phyloP scores from a whole-genome alignment of 2,888 invertebrate genomes.

The Cyclophora albipunctata region DNA sequence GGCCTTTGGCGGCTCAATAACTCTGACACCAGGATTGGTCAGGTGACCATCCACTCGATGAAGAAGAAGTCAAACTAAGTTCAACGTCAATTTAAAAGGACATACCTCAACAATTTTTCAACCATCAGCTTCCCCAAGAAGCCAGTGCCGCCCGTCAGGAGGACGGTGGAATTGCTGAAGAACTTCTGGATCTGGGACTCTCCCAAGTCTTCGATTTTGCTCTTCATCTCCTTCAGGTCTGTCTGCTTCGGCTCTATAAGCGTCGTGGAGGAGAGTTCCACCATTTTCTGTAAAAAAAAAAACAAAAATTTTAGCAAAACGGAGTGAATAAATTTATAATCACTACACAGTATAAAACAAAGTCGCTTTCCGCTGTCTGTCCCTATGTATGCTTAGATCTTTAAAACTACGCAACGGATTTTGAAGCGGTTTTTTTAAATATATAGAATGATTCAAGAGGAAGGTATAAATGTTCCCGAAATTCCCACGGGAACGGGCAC shows the following conservation, averaged over 20 bases:
- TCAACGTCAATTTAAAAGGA: not conserved
- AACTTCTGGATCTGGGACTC: slow-evolving; percentile 59
- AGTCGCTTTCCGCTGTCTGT: too few relatives aligned
- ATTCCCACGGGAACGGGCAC: too few relatives aligned
- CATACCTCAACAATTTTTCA: slow-evolving; percentile 89
- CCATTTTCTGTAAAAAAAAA: slow-evolving; percentile 8
- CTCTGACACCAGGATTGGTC: too few relatives aligned
- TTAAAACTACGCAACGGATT: too few relatives aligned
- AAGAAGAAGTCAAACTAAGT: not conserved
- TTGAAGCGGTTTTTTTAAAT: too few relatives aligned
- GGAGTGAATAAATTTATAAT: too few relatives aligned
- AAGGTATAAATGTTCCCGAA: too few relatives aligned
- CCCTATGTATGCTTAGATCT: too few relatives aligned
- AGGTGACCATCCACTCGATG: not conserved
- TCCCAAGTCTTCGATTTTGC: slow-evolving; percentile 34
- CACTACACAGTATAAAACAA: too few relatives aligned
- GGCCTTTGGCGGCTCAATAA: too few relatives aligned
- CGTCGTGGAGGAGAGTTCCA: slow-evolving; percentile 4
- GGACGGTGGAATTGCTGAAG: slow-evolving; percentile 67
- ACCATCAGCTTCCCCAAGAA: slow-evolving; percentile 96
- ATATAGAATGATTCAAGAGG: too few relatives aligned
- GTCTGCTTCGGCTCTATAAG: slow-evolving; percentile 40
- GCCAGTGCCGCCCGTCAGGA: slow-evolving; percentile 95
- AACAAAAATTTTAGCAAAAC: not conserved
- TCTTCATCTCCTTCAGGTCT: slow-evolving; percentile 68